Conservation (phyloP, 2,113 vertebrate genomes). For the Reinhardtius hippoglossoides region DNA sequence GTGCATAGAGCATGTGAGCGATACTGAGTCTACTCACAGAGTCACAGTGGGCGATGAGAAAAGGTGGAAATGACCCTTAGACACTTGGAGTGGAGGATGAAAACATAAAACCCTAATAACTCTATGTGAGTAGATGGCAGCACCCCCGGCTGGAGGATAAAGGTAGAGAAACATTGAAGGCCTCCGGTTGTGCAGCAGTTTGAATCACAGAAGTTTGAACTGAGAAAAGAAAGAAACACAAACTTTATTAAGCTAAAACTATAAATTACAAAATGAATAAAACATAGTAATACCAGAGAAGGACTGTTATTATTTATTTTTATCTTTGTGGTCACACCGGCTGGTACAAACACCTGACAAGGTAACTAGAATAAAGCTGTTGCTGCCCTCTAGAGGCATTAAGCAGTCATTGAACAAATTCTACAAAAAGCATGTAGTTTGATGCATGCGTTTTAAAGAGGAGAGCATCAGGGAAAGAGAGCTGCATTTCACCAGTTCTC, state of each 20-base stretch:
- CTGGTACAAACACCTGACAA: not conserved
- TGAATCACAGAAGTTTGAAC: not conserved
- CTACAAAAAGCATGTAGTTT: not conserved
- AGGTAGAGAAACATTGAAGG: not conserved
- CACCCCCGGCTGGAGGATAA: not conserved
- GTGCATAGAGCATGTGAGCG: no score
- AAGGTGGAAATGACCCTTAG: not conserved
- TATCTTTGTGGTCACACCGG: not conserved
- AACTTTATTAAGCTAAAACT: not conserved
- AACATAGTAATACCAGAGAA: not conserved
- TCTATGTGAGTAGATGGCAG: not conserved
- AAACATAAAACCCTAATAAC: not conserved
- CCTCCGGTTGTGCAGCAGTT: not conserved
- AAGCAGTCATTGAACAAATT: not conserved
- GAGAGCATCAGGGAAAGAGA: not conserved
- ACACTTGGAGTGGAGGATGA: not conserved
- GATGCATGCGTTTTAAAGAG: not conserved
- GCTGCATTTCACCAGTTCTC: not conserved
- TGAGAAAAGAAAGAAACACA: conserved; percentile 4
- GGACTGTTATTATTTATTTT: not conserved
- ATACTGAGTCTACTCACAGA: no score
- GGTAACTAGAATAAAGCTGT: not conserved
- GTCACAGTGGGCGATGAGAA: conserved; percentile 4
- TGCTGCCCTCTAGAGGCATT: conserved; percentile 73
- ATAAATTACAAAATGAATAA: not conserved